Evolutionary conservation across 2,888 invertebrate species (phyloP), one percentile per base, ranked within the genome.

Genomic region (Ichneumoninae sp.): DNA sequence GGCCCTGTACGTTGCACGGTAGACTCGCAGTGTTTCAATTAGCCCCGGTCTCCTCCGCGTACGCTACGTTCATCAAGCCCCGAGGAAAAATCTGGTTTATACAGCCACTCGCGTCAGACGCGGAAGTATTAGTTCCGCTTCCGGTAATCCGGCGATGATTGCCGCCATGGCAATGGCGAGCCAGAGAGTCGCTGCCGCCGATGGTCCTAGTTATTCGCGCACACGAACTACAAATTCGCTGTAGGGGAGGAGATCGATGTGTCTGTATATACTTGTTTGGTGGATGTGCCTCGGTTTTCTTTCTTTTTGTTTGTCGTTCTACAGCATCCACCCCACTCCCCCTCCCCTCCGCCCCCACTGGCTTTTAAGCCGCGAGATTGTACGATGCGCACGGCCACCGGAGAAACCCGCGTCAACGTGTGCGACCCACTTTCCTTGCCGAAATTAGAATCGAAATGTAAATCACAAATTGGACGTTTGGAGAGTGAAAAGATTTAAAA

Each of bases 141-240:
- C 71, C 85, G 72, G 77, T 86, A 86, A 86, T 84, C 83, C 83
- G 22, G 50, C 80, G 79, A 83, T 84, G 78, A 84, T 86, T 84
- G 82, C 82, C 80, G 47, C 72, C 70, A 47, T 77, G 77, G 19
- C 44, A 80, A 74, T 60, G 74, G 40, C 10, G 26, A 68, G 62
- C 52, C 33, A 16, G 26, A 69, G 57, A 69, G 57, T 70, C 57
- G 26, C 50, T 40, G 40, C 40, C 40, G 10, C 40, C 40, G 40
- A 40, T 40, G 57, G 57, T 47, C 5, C 44, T 47, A 57, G 13
- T 70, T 83, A 80, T 80, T 71, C 65, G 62, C 68, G 30, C 26
- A 66, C 79, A 80, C 71, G 60, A 60, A 60, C 76, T 54, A 40
- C 70, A 76, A 47, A 5, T 75, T 60, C 26, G 66, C 57, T 22